Base-by-base conservation (phyloP, 2,797 vertebrate species). In the Liparis tanakae region DNA sequence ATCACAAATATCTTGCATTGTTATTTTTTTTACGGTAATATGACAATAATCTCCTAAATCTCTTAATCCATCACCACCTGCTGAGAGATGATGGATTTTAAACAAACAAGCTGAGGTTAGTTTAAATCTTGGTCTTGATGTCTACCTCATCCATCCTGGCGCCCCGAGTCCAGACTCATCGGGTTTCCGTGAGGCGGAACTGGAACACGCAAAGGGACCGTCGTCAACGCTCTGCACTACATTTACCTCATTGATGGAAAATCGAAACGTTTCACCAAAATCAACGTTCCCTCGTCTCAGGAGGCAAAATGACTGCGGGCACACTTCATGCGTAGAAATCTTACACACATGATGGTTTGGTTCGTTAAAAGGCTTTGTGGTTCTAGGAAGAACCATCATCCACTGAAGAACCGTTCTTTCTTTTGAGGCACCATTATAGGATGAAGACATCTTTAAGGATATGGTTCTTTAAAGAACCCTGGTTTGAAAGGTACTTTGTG, bases 41-140 rank as follows among this genome's bases (percentile, higher is more conserved):
- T 81, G 64, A 54, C 51, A 58, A 43, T 79, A 65, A 81, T 87
- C 80, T 83, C 60, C 39, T 70, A 51, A 79, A 71, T 56, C 55
- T 60, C 33, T 59, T 37, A 30, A 30, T 30, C 25, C 25, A 4
- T 30, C 2, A 46, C 43, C 68, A 58, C 67, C 83, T 62, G 72
- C 72, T 74, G 44, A 48, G 37, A 65, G 41, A 76, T 59, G 81
- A 75, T 62, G 61, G 33, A 80, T 84, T 85, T 72, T 17, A 70
- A 76, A 78, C 79, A 34, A 63, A 69, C 57, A 34, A 62, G 54
- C 72, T 69, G 30, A 13, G 67, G 66, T 54, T 41, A 34, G 57
- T 50, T 78, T 61, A 67, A 68, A 74, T 73, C 37, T 53, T 54
- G 34, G 14, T 18, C 57, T 74, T 55, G 30, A 74, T 51, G 43